Conservation (phyloP, 2,888 invertebrate genomes). For the Luffia ferchaultella region DNA sequence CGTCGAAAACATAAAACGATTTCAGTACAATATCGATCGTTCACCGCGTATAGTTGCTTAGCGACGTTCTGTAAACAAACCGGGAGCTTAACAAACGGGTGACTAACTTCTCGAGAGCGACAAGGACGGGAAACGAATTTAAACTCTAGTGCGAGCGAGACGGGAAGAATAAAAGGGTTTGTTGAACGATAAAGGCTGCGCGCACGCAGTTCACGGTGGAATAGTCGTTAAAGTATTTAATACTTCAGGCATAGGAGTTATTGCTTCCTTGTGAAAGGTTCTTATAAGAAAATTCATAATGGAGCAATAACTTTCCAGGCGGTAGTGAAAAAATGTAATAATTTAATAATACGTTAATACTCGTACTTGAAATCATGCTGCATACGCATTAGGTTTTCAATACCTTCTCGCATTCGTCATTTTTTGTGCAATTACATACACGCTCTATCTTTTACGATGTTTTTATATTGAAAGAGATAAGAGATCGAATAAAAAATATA, state of each 20-base stretch:
- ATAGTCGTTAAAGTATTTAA: slow-evolving; percentile 10
- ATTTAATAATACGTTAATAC: too few relatives aligned
- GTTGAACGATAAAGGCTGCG: slow-evolving; percentile 46
- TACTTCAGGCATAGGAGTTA: background rate
- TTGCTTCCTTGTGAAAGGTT: background rate
- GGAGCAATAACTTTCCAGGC: too few relatives aligned
- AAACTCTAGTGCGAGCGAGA: slow-evolving; percentile 6
- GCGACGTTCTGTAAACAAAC: slow-evolving; percentile 23
- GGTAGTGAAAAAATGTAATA: too few relatives aligned
- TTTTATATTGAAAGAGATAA: too few relatives aligned
- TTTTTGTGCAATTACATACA: too few relatives aligned
- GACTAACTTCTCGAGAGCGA: slow-evolving; percentile 14
- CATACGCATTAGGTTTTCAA: too few relatives aligned
- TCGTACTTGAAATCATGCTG: too few relatives aligned
- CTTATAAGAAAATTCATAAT: background rate
- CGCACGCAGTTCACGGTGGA: slow-evolving; percentile 28
- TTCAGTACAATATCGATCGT: slow-evolving; percentile 23
- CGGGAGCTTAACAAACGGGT: slow-evolving; percentile 23
- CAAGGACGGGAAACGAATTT: slow-evolving; percentile 9
- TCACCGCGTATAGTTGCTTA: slow-evolving; percentile 20
- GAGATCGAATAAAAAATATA: too few relatives aligned
- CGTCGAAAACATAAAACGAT: background rate
- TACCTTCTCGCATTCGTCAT: too few relatives aligned
- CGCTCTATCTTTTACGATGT: too few relatives aligned
- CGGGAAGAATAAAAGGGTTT: slow-evolving; percentile 14